A percentile compares a stretch with the other conserved stretches of the same genome.
These are phyloP conservation scores for Branchinecta lynchi DNA, from an alignment of 1,140 invertebrate genomes.

Conservation along the genomic window DNA sequence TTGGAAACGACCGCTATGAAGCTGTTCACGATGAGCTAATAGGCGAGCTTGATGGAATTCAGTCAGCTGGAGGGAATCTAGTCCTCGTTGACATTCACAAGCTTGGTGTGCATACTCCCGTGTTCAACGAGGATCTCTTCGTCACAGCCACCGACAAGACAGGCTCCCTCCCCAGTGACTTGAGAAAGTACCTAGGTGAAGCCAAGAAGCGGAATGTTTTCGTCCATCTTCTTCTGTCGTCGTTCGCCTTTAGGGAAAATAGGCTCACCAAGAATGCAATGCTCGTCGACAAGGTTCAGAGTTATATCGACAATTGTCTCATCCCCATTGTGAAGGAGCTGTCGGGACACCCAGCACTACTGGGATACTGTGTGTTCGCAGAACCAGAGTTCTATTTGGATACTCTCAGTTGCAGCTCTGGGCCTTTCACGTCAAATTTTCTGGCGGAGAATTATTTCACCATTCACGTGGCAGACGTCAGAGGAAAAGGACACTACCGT, in stretches of 20 bases:
- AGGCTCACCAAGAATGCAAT: neutral
- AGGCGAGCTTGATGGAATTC: neutral
- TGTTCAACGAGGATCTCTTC: constrained; percentile 23
- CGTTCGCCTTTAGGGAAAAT: constrained; percentile 29
- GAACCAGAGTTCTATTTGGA: neutral
- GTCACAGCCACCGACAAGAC: constrained; percentile 22
- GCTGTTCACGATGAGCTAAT: neutral
- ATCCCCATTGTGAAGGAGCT: constrained; percentile 25
- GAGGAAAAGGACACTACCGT: neutral
- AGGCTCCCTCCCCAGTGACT: constrained; percentile 22
- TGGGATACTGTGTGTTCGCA: neutral
- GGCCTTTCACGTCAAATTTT: neutral
- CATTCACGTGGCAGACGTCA: neutral
- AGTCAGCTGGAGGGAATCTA: neutral
- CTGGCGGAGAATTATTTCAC: neutral
- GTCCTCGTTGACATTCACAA: constrained; percentile 27
- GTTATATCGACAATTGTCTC: constrained; percentile 19
- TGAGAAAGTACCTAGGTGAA: constrained; percentile 22
- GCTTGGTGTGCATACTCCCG: constrained; percentile 29
- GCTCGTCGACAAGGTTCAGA: neutral
- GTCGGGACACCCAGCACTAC: constrained; percentile 27
- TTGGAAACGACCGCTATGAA: neutral
- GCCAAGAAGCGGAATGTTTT: constrained; percentile 29
- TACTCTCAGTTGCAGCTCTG: neutral
- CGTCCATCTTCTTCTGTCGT: constrained; percentile 31